phyloP scores from a whole-genome alignment of 2,797 vertebrate species.

The Hippopotamyrus pictus region DNA sequence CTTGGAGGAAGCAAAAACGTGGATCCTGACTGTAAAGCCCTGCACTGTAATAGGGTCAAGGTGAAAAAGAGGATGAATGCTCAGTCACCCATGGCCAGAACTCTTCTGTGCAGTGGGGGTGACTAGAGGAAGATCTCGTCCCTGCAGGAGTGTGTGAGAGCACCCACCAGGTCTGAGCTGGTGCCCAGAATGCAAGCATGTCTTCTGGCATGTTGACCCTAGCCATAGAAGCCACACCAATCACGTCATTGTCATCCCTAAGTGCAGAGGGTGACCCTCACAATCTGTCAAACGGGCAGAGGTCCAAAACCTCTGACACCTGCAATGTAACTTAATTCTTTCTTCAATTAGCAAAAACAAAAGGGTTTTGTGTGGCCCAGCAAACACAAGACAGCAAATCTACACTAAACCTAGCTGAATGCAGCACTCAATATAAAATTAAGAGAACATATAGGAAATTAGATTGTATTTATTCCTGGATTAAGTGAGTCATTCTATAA shows the following conservation, averaged over 20 bases:
- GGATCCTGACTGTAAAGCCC: background rate
- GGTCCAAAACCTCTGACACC: too few species aligned
- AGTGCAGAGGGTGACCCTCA: conserved; percentile 1
- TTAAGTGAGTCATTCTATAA: background rate
- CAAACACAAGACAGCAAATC: background rate
- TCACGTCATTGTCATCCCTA: conserved; percentile 88
- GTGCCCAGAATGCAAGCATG: conserved; percentile 87
- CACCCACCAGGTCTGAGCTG: conserved; percentile 85
- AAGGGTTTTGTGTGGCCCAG: background rate
- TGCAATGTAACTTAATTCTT: background rate
- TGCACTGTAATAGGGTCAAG: background rate
- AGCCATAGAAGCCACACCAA: conserved; percentile 91
- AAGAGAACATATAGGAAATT: background rate
- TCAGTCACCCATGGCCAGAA: conserved; percentile 79
- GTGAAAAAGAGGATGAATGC: background rate
- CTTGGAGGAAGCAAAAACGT: background rate
- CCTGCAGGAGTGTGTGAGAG: conserved; percentile 85
- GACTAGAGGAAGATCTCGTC: conserved; percentile 83
- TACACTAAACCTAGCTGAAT: background rate
- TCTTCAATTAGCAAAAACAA: background rate
- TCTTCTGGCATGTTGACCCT: conserved; percentile 91
- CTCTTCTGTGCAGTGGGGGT: conserved; percentile 72
- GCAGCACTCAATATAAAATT: background rate
- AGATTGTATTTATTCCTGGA: background rate
- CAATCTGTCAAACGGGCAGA: background rate